These are phyloP conservation scores for Oryzias sinensis DNA, from an alignment of 2,797 vertebrate species.

Conservation along the genomic window DNA sequence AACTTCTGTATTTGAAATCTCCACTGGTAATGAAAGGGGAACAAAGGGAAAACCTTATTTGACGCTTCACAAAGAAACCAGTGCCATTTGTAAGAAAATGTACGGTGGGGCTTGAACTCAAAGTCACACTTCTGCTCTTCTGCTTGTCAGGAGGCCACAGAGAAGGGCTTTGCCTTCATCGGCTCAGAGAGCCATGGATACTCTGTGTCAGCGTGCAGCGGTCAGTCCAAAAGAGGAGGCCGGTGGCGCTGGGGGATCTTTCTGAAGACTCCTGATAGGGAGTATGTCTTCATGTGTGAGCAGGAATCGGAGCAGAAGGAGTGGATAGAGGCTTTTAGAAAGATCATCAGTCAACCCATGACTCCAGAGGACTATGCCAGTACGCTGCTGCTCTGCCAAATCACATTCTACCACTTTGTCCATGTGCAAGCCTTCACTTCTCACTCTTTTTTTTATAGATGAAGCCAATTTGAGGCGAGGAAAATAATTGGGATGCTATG, in stretches of 20 bases:
- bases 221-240: constrained; percentile 62
- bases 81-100: too few relatives aligned
- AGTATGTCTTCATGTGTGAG: constrained; percentile 86
- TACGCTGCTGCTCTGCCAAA: constrained; percentile 42
- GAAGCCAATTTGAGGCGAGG: constrained; percentile 67
- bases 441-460: constrained; percentile 42
- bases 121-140: neutral
- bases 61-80: too few relatives aligned
- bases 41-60: too few relatives aligned
- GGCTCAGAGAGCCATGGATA: constrained; percentile 82
- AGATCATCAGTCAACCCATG: constrained; percentile 80
- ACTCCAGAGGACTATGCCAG: constrained; percentile 71
- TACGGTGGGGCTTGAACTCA: too few relatives aligned
- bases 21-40: constrained; percentile 79
- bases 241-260: constrained; percentile 80
- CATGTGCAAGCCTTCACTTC: neutral
- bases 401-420: neutral
- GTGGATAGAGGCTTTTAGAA: constrained; percentile 83
- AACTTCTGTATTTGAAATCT: constrained; percentile 86
- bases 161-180: constrained; percentile 83
- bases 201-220: constrained; percentile 69
- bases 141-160: constrained; percentile 80
- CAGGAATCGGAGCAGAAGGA: constrained; percentile 82
- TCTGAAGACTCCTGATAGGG: constrained; percentile 80
- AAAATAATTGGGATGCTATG: constrained; percentile 40